Conservation (phyloP, 1,140 invertebrate species). For the Cydia pomonella region DNA sequence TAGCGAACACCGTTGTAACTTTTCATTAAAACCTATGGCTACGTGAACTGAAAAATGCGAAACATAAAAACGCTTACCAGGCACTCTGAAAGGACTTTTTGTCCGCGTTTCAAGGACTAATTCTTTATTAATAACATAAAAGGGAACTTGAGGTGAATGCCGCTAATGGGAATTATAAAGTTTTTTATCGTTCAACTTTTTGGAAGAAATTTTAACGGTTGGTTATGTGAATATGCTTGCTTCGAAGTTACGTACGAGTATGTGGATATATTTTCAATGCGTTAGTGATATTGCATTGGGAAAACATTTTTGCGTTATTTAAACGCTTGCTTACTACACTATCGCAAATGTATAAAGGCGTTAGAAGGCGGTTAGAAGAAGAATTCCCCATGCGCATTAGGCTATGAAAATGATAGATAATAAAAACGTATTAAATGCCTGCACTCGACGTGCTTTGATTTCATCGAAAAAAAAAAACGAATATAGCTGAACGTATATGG, state of each 20-base stretch:
- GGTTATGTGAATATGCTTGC: background rate
- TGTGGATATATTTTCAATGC: too few species aligned
- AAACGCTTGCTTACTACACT: background rate
- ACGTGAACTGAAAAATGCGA: slow-evolving; percentile 30
- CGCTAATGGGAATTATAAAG: slow-evolving; percentile 21
- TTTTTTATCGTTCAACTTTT: slow-evolving; percentile 27
- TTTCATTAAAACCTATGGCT: slow-evolving; percentile 34
- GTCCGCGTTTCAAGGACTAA: slow-evolving; percentile 1
- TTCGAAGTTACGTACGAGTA: background rate
- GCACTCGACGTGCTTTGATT: too few species aligned
- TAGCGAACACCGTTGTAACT: slow-evolving; percentile 31
- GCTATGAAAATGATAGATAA: too few species aligned
- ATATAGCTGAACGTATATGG: too few species aligned
- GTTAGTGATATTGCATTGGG: too few species aligned
- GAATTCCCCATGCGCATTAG: too few species aligned
- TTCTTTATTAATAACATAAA: slow-evolving; percentile 29
- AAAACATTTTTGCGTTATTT: background rate
- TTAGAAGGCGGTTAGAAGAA: too few species aligned
- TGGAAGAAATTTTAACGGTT: background rate
- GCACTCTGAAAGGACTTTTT: background rate
- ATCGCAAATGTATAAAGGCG: too few species aligned
- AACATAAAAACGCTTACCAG: slow-evolving; percentile 18
- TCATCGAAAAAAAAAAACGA: too few species aligned
- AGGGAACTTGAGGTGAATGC: slow-evolving; percentile 13
- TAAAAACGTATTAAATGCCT: too few species aligned